Base-by-base conservation (phyloP, 2,113 vertebrate genomes). In the Pseudorhombus dupliciocellatus region DNA sequence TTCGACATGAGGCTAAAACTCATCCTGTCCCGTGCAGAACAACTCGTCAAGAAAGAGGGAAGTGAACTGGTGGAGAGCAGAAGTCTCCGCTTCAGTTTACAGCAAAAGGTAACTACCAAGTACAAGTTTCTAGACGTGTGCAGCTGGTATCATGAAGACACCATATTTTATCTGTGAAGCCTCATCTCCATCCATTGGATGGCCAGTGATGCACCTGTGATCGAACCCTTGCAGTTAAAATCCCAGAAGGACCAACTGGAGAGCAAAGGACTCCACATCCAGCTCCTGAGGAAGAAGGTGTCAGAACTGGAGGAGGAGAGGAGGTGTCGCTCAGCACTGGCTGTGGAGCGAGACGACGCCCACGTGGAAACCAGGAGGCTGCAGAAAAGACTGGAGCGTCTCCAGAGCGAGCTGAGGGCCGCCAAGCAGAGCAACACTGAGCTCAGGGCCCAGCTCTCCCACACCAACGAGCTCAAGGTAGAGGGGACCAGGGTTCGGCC, bases 391-490 rank as follows among this genome's bases (percentile, higher is more conserved):
- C 73, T 92, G 74, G 95, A 96, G 66, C 91, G 93, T 64, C 85
- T 97, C 54, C 96, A 97, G 83, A 90, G 88, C 28, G 94, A 97
- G 70, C 92, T 98, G 84, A 87, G 57, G 51, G 60, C 84, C 21
- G 85, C 86, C 60, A 95, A 63, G 24, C 80, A 92, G 71, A 85
- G 60, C 0, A 95, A 94, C 84, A 93, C 85, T 0, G 93, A 96
- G 71, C 95, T 97, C 66, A 96, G 94, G 90, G 94, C 92, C 68
- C 95, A 93, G 62, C 88, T 97, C 40, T 94, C 93, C 2, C 93
- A 96, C 79, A 93, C 93, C 80, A 93, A 58, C 42, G 94, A 97
- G 81, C 94, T 98, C 44, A 97, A 98, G 96, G 96, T 94, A 93
- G 92, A 87, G 56, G 90, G 90, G 28, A 84, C 71, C 61, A 28